Percentiles rank a stretch among this genome's conserved stretches.
Evolutionary conservation across 2,797 vertebrate species (phyloP).

Genomic region (Megalops cyprinoides): DNA sequence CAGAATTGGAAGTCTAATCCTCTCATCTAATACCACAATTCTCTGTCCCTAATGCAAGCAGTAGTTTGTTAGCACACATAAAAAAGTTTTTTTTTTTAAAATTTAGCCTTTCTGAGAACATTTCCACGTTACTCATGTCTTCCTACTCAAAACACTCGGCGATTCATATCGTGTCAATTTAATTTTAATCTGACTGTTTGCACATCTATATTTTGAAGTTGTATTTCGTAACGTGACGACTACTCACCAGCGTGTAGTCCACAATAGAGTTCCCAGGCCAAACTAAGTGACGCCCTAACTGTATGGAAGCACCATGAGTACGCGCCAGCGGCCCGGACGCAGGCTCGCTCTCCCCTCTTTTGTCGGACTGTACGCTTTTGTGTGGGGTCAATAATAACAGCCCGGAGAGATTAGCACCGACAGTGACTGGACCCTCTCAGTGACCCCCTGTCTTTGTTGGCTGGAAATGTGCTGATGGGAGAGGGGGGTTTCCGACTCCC

Average conservation of each 20-base stretch:
- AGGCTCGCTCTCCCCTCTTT: not conserved
- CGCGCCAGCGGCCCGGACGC: not conserved
- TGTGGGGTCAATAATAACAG: constrained; percentile 45
- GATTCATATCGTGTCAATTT: not conserved
- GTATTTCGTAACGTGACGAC: not conserved
- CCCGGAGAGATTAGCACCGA: constrained; percentile 40
- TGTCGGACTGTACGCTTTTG: constrained; percentile 44
- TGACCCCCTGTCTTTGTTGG: constrained; percentile 56
- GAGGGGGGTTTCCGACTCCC: constrained; percentile 35
- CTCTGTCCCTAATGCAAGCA: too few relatives aligned
- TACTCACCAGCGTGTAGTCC: constrained; percentile 34
- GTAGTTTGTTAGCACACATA: not conserved
- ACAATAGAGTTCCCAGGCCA: constrained; percentile 28
- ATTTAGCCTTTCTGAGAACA: not conserved
- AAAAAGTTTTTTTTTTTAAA: too few relatives aligned
- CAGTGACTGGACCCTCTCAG: constrained; percentile 43
- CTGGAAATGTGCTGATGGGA: constrained; percentile 72
- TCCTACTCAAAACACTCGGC: not conserved
- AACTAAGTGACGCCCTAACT: not conserved
- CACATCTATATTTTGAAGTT: not conserved
- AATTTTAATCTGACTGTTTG: not conserved
- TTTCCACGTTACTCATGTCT: not conserved
- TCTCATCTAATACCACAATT: not conserved
- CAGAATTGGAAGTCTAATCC: not conserved
- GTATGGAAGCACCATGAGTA: not conserved